Base-by-base conservation (phyloP, 2,888 invertebrate species). In the Steinernema hermaphroditum region DNA sequence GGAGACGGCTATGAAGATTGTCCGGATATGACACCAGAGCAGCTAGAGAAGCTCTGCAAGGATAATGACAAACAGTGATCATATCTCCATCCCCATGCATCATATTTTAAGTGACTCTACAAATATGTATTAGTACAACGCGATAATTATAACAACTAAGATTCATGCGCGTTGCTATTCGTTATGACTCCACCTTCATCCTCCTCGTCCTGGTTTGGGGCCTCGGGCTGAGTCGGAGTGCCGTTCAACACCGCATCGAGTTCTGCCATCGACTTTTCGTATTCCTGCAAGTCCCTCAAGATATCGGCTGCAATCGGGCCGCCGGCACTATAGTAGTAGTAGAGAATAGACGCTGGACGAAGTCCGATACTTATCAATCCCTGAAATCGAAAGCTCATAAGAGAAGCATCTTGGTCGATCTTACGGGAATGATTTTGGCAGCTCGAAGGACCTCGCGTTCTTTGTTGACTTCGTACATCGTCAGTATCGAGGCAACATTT, bases 31-130 rank as follows among this genome's bases (percentile, higher is more conserved):
- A 62, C 62, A 14, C 62, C 62, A 2, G 62, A 62, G 32, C 62
- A 62, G 16, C 62, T 62, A 2, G 62, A 29, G 62, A 62, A 62
- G 32, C 27, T 62, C 34, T 62, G 62, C 62, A 62, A 62, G 32
- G 62, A 62, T 16, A 16, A n/a, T n/a, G n/a, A n/a, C n/a, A n/a
- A n/a, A n/a, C 37, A 37, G 37, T 37, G 12, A 37, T 8, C 37
- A 12, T 37, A 8, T 37, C 37, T n/a, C n/a, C n/a, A n/a, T 37
- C 4, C 37, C 37, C 37, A 37, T 37, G 12, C 37, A 37, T 37
- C 37, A 8, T 37, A 37, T 37, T 37, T 37, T 8, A 37, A 37
- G 37, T 8, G 37, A 37, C 12, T 37, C 4, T 37, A 37, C 37
- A 37, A 37, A 37, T 8, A 37, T 12, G 37, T 37, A n/a, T n/a